Base-by-base conservation (phyloP, 1,140 invertebrate genomes). In the Drosophila pseudoananassae region DNA sequence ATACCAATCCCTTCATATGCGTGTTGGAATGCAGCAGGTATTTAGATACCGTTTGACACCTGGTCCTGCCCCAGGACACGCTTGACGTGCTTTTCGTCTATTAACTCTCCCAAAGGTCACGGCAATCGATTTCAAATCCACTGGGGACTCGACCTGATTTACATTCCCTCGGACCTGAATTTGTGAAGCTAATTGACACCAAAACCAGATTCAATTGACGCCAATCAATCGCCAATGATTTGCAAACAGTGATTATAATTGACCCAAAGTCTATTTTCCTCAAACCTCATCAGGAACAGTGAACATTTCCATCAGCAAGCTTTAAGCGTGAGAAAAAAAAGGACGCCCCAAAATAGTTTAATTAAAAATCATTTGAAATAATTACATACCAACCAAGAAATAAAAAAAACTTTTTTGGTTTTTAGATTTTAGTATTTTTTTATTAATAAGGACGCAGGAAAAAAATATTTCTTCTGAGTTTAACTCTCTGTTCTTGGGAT, bases 1-100 rank as follows among this genome's bases (percentile, higher is more conserved):
- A 85, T 85, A 83, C 23, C 27, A 9, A 25, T 12, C 29, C 3
- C 0, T 10, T 9, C 10, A 14, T 54, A 40, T 69, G 59, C 69
- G 78, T 82, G 79, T 36, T 8, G 45, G 20, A 63, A 50, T 64
- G 54, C 54, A 15, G 17, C 15, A 43, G 60, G 20, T 84, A 83
- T 79, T 83, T 84, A 60, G 61, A 49, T 52, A 43, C 36, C 54
- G 36, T 51, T 75, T 75, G 63, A 45, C 72, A 72, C 66, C 38
- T 71, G 50, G 31, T 50, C 31, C 31, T 58, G 53, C 43, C 36
- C 33, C 20, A 43, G 38, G 38, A 23, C 45, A 25, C 47, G n/a
- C 12, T 23, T 76, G 74, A 78, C 78, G 72, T 83, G 75, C 57
- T 70, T 60, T 64, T 71, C 49, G 53, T 64, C 63, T 68, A 87